These are phyloP conservation scores for Mormyrus lacerda DNA, from an alignment of 2,113 vertebrate species.

Conservation along the genomic window DNA sequence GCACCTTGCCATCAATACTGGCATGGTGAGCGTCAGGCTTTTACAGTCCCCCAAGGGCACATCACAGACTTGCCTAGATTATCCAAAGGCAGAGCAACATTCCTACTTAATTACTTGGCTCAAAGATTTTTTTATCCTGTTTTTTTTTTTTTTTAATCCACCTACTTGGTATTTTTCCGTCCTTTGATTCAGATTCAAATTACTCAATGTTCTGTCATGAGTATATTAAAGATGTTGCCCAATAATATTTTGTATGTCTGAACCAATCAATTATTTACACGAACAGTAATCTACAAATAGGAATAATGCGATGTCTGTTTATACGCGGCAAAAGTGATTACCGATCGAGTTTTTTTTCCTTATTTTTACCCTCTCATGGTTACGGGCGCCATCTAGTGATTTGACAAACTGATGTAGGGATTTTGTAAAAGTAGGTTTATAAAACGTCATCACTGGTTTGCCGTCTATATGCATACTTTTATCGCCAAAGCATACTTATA, in stretches of 20 bases:
- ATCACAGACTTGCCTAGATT: neutral
- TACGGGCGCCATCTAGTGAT: neutral
- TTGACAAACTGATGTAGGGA: neutral
- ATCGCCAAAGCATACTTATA: too few species aligned
- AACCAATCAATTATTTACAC: neutral
- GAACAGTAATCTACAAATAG: neutral
- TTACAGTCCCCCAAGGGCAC: neutral
- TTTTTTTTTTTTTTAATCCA: neutral
- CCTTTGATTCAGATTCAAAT: neutral
- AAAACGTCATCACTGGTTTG: neutral
- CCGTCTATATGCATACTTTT: neutral
- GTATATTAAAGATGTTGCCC: neutral
- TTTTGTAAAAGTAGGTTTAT: neutral
- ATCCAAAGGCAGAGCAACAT: neutral
- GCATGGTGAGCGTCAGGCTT: neutral
- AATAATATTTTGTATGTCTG: neutral
- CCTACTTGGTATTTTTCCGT: neutral
- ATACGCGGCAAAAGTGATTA: neutral
- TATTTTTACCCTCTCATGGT: neutral
- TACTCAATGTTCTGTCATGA: neutral
- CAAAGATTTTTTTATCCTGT: neutral
- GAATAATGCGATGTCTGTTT: neutral
- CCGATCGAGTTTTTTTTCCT: neutral
- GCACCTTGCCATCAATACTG: neutral
- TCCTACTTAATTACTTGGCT: neutral